Evolutionary conservation across 2,113 vertebrate genomes (phyloP).

Genomic region (Corythornis cristatus): DNA sequence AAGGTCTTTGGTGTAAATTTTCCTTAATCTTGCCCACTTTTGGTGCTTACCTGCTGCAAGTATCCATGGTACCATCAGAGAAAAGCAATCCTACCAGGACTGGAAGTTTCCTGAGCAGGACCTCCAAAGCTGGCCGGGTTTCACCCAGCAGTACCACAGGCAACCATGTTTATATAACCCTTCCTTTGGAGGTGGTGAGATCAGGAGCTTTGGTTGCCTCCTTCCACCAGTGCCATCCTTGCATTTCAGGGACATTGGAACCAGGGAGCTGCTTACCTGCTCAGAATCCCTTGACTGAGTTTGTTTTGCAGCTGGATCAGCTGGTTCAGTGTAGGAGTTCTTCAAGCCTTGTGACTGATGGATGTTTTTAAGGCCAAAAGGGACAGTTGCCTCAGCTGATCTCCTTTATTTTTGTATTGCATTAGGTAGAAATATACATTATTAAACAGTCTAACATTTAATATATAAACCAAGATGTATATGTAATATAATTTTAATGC

Average conservation of each 20-base stretch:
- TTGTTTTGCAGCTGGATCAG: background rate
- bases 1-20: background rate
- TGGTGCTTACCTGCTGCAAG: background rate
- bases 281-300: background rate
- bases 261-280: background rate
- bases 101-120: background rate
- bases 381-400: background rate
- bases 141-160: background rate
- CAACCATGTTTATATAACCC: background rate
- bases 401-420: background rate
- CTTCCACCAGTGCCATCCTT: background rate
- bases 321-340: background rate
- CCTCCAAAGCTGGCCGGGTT: background rate
- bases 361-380: background rate
- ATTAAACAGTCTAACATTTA: background rate
- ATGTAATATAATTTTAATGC: background rate
- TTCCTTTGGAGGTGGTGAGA: background rate
- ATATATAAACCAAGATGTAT: background rate
- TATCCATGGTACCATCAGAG: background rate
- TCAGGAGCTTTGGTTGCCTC: background rate
- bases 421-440: background rate
- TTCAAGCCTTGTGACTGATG: background rate
- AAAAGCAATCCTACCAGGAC: background rate
- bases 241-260: fast-evolving
- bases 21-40: background rate